These are phyloP conservation scores for Erannis defoliaria DNA, from an alignment of 2,888 invertebrate genomes.

Conservation along the genomic window DNA sequence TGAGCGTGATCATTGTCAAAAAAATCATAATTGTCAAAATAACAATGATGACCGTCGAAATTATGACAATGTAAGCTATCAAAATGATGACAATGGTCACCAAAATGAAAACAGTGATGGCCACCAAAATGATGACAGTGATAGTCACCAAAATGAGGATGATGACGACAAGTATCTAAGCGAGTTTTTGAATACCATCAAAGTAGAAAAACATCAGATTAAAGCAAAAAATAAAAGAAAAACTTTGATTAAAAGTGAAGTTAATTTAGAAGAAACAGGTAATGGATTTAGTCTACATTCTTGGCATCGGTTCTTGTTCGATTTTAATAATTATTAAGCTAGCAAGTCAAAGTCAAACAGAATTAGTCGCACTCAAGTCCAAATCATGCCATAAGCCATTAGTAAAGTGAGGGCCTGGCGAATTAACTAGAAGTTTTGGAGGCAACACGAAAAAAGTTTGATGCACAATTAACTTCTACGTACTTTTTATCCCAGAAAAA, in stretches of 20 bases:
- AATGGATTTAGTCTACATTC: background rate
- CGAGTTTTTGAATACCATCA: constrained; percentile 19
- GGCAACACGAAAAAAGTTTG: no score
- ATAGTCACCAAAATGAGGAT: constrained; percentile 11
- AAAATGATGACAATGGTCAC: constrained; percentile 2
- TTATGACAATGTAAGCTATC: background rate
- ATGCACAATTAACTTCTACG: no score
- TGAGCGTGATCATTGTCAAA: background rate
- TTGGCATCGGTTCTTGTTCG: background rate
- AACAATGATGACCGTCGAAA: constrained; percentile 1
- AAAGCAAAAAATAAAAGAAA: constrained; percentile 17
- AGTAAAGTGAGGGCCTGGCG: no score
- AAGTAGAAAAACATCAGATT: constrained; percentile 11
- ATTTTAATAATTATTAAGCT: no score
- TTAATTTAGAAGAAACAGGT: constrained; percentile 13
- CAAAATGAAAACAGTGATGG: background rate
- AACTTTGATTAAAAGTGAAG: background rate
- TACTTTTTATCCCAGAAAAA: no score
- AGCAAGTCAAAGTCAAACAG: no score
- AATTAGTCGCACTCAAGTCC: no score
- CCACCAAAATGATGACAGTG: background rate
- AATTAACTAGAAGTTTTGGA: no score
- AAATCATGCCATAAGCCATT: no score
- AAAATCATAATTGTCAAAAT: constrained; percentile 4
- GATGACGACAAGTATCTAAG: constrained; percentile 29